Evolutionary conservation across 2,113 vertebrate species (phyloP).

Genomic region (Salvelinus sp.): DNA sequence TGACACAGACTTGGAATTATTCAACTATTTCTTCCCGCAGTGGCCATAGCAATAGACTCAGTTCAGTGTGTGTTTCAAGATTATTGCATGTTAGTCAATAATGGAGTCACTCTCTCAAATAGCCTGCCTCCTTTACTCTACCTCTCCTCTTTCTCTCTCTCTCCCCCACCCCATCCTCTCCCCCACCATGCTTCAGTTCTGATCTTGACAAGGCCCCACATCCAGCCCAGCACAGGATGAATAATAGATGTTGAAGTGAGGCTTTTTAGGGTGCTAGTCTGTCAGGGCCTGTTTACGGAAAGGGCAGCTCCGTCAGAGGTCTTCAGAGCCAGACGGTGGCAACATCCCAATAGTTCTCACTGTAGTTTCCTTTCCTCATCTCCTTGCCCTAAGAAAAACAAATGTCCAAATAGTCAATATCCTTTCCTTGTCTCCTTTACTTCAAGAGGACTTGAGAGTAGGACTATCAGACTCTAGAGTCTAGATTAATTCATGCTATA

Average conservation of each 20-base stretch:
- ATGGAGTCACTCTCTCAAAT: background rate
- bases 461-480: too few relatives aligned
- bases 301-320: constrained; percentile 61
- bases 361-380: background rate
- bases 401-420: too few relatives aligned
- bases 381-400: background rate
- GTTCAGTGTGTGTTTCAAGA: constrained; percentile 2
- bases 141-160: background rate
- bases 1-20: background rate
- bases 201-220: constrained; percentile 69
- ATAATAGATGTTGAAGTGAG: constrained; percentile 68
- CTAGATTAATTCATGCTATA: too few relatives aligned
- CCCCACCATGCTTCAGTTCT: constrained; percentile 42
- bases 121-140: background rate
- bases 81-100: background rate
- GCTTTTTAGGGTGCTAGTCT: constrained; percentile 42
- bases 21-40: background rate
- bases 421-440: too few relatives aligned
- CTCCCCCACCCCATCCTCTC: constrained; percentile 17
- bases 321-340: constrained; percentile 48
- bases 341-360: constrained; percentile 19
- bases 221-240: constrained; percentile 62
- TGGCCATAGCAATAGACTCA: background rate
- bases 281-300: constrained; percentile 50
- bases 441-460: too few relatives aligned